Base-by-base conservation (phyloP, 2,113 vertebrate species). In the Ictalurus punctatus region DNA sequence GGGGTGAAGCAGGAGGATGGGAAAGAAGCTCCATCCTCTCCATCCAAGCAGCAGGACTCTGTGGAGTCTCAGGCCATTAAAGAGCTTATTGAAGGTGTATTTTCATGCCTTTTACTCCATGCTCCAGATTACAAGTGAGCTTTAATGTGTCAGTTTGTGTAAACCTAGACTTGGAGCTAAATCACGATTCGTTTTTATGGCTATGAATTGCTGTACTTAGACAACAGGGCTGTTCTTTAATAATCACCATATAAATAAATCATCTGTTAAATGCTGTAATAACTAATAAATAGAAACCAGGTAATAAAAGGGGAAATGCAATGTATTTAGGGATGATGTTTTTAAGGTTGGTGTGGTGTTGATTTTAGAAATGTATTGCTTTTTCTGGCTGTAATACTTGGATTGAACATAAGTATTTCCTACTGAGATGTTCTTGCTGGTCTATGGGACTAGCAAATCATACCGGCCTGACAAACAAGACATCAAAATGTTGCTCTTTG, bases 1-100 rank as follows among this genome's bases (percentile, higher is more conserved):
- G 90, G 21, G 2, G 76, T 89, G 23, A 89, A 21, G 37, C 91
- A 90, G 58, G 76, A 16, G 1, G 89, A 91, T 6, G 63, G 37
- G 3, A 88, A 27, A n/a, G 90, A 44, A 19, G 74, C 90, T 8
- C 48, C 65, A 10, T 27, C 81, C 14, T 84, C 44, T 10, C 91
- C 48, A 52, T 52, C 48, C 48, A 52, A 88, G 0, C 91, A 87
- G 0, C 67, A 71, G 2, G 95, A 97, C 76, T 94, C 96, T 0
- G 93, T 97, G 74, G 96, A 97, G 34, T 96, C 96, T 10, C 96
- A 95, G 89, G 97, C 97, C 25, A 96, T 98, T 90, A 96, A 96
- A 91, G 97, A 98, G 84, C 95, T 98, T 17, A 97, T 97, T 86
- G 97, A 97, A 94, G 97, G 96, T 97, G 44, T 59, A 89, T 40